Conservation (phyloP, 2,797 vertebrate genomes). For the Peromyscus aztecus region DNA sequence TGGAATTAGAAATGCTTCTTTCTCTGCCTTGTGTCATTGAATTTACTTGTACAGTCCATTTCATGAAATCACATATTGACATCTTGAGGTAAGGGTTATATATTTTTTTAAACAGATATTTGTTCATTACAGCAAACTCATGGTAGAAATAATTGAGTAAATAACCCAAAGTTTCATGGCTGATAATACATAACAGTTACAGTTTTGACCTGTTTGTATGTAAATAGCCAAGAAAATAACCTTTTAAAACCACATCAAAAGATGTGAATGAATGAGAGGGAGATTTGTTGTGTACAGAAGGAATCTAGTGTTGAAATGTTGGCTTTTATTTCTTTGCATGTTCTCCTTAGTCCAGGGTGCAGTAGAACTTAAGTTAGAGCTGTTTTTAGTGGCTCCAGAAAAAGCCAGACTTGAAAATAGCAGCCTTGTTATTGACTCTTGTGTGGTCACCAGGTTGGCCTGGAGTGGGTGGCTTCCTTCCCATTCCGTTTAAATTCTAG, state of each 20-base stretch:
- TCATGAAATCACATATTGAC: conserved; percentile 21
- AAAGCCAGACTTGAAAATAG: conserved; percentile 88
- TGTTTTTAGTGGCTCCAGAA: conserved; percentile 86
- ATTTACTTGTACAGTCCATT: conserved; percentile 32
- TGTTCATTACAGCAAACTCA: background rate
- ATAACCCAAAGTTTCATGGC: background rate
- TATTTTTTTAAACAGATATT: background rate
- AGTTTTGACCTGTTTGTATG: background rate
- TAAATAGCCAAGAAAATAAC: background rate
- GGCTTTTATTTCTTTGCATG: conserved; percentile 83
- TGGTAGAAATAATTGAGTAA: conserved; percentile 1
- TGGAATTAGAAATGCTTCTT: conserved; percentile 10
- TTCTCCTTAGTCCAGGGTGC: conserved; percentile 83
- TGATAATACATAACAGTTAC: background rate
- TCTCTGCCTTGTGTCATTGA: conserved; percentile 27
- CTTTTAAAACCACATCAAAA: background rate
- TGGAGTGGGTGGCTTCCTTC: conserved; percentile 86
- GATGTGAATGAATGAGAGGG: background rate
- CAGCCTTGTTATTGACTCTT: conserved; percentile 85
- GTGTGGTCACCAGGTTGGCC: conserved; percentile 86
- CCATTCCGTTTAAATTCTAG: conserved; percentile 85
- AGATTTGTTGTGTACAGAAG: background rate
- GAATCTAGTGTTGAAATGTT: conserved; percentile 18
- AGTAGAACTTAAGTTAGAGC: conserved; percentile 83
- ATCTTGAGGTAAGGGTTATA: background rate